phyloP scores from a whole-genome alignment of 1,140 invertebrate genomes.

The Meloidogyne exigua region DNA sequence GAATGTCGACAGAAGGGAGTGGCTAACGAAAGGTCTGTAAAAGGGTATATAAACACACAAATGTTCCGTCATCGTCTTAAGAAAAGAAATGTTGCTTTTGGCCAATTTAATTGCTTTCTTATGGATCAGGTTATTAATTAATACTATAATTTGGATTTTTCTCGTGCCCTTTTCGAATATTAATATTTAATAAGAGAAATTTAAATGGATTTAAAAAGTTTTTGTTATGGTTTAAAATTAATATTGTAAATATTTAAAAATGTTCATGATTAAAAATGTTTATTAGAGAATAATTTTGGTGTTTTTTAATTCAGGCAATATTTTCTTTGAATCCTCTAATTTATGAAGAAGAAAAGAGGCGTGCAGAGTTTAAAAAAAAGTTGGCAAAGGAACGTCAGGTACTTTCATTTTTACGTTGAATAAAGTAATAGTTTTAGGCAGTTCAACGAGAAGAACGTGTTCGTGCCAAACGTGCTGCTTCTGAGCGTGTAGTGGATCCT shows the following conservation, averaged over 20 bases:
- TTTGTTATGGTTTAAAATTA: too few species aligned
- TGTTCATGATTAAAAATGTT: too few species aligned
- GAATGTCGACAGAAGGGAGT: constrained; percentile 27
- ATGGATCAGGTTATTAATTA: constrained; percentile 28
- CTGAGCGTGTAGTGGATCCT: constrained; percentile 4
- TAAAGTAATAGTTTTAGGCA: background rate
- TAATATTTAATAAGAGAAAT: too few species aligned
- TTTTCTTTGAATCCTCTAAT: constrained; percentile 30
- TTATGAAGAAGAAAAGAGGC: constrained; percentile 30
- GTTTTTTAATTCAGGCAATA: constrained; percentile 6
- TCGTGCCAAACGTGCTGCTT: background rate
- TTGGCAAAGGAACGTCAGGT: constrained; percentile 19
- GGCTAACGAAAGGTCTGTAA: constrained; percentile 24
- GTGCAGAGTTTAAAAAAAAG: constrained; percentile 24
- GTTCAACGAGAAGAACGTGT: background rate
- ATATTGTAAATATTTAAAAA: too few species aligned
- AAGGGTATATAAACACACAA: constrained; percentile 32
- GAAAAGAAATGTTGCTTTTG: constrained; percentile 34
- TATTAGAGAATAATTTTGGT: too few species aligned
- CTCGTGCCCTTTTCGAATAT: too few species aligned
- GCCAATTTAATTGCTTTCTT: constrained; percentile 33
- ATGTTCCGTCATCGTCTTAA: constrained; percentile 29
- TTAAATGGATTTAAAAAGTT: too few species aligned
- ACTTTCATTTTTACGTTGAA: background rate
- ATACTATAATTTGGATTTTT: too few species aligned